Evolutionary conservation across 2,113 vertebrate species (phyloP), one percentile per base, ranked within the genome.

Genomic region (Cebus imitator): DNA sequence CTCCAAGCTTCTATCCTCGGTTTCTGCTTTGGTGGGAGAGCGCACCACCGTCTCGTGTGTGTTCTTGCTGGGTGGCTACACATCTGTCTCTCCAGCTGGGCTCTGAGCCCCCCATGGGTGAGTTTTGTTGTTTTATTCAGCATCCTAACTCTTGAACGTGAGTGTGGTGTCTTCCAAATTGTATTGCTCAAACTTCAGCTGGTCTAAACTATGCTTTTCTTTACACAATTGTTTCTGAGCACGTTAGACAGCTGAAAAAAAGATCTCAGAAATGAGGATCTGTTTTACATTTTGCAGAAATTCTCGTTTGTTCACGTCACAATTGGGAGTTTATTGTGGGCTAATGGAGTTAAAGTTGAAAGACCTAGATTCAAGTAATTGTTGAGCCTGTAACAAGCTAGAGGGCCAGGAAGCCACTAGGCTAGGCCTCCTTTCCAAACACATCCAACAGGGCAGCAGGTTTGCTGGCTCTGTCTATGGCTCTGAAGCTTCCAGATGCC

Each of bases 401-500:
- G 0, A 18, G 85, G 76, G 64, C 32, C 11, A 45, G 57, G 35
- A 48, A 58, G 37, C 12, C 11, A 50, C 7, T 17, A 12, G 75
- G 52, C 25, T 14, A 16, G 61, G 45, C 37, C 27, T 52, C 43
- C 72, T 52, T 37, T 45, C 43, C 48, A 50, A 57, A 50, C 40
- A 37, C 21, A 48, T 2, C 27, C 35, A 94, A 20, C 23, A 25
- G 57, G n/a, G 3, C 14, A 18, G 43, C 57, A n/a, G 96, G 52
- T 40, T 23, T 2, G 8, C 10, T 57, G 20, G 5, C 80, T 25
- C 9, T 27, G 66, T 35, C 27, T 21, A 37, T 32, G 52, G 32
- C 45, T 40, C 43, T 82, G 92, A 0, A 40, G 79, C 0, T 2
- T 40, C 85, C 37, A 0, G 32, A 95, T 6, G 2, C 84, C 17